phyloP scores from a whole-genome alignment of 2,888 invertebrate species.

The Tryphoninae sp. region DNA sequence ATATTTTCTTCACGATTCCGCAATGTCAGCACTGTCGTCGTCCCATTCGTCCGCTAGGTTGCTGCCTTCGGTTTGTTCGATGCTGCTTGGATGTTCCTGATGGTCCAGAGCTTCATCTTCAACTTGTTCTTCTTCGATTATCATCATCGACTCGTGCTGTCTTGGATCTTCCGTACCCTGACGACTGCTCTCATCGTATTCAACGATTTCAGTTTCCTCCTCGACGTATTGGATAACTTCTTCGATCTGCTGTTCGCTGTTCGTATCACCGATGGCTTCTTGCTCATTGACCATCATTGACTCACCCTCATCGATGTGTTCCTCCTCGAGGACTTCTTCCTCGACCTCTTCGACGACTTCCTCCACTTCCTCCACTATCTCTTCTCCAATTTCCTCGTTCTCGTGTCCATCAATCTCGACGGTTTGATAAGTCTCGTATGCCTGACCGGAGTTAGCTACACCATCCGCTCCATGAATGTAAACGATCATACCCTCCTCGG shows the following conservation, averaged over 20 bases:
- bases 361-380: conserved; percentile 68
- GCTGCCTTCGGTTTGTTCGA: conserved; percentile 61
- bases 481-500: conserved; percentile 77
- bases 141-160: conserved; percentile 76
- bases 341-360: conserved; percentile 78
- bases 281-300: conserved; percentile 67
- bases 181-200: conserved; percentile 74
- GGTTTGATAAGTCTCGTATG: conserved; percentile 66
- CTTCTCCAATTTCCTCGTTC: conserved; percentile 63
- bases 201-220: conserved; percentile 80
- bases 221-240: conserved; percentile 79
- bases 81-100: conserved; percentile 27
- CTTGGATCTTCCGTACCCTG: conserved; percentile 75
- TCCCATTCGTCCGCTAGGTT: conserved; percentile 75
- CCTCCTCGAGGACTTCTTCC: conserved; percentile 72
- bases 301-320: conserved; percentile 75
- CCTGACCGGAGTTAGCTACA: conserved; percentile 68
- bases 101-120: conserved; percentile 68
- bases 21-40: conserved; percentile 70
- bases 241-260: conserved; percentile 71
- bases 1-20: conserved; percentile 63
- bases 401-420: conserved; percentile 55
- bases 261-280: conserved; percentile 67
- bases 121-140: conserved; percentile 77
- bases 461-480: conserved; percentile 76